Percentiles rank a stretch among this genome's conserved stretches.
phyloP scores from a whole-genome alignment of 2,797 vertebrate genomes.

The Crocodylus rhombifer region DNA sequence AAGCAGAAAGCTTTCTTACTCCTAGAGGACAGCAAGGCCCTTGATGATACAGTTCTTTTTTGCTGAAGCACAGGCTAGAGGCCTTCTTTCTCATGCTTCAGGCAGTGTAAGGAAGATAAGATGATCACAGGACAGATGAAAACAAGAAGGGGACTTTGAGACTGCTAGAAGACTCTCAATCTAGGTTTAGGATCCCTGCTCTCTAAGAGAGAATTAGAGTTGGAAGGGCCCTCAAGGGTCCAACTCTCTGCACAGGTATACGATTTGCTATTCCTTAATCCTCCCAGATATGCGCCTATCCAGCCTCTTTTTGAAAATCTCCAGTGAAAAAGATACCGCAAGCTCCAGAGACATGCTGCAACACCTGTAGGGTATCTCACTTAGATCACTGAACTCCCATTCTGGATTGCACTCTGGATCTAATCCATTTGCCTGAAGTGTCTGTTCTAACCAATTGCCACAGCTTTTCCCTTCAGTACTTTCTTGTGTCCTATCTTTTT shows the following conservation, averaged over 20 bases:
- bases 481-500: background rate
- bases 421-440: background rate
- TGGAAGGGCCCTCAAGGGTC: no score
- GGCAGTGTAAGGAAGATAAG: background rate
- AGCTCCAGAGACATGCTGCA: no score
- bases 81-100: accelerated
- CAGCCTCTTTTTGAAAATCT: no score
- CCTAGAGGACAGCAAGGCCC: background rate
- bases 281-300: no score
- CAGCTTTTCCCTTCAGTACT: background rate
- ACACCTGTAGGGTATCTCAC: background rate
- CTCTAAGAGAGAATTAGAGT: background rate
- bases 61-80: accelerated
- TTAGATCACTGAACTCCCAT: background rate
- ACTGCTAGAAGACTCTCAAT: background rate
- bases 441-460: background rate
- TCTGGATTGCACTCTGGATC: background rate
- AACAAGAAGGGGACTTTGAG: background rate
- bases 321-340: no score
- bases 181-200: background rate
- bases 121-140: background rate
- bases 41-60: background rate
- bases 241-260: no score
- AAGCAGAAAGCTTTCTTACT: background rate
- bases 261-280: no score